Evolutionary conservation across 1,140 invertebrate genomes (phyloP), one percentile per base, ranked within the genome.

Genomic region (Scylla paramamosain): DNA sequence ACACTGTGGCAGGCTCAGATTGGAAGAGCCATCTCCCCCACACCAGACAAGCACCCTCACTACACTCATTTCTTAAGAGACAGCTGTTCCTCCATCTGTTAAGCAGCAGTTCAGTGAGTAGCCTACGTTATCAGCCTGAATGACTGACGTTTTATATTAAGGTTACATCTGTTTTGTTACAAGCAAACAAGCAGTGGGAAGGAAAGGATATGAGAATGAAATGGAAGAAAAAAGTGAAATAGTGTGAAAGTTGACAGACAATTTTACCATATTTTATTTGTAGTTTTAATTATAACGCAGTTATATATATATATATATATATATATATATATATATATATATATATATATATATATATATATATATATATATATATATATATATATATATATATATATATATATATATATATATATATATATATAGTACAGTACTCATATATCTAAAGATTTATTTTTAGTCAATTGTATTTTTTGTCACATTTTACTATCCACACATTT

Each of bases 381-480:
- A 31, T 87, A 31, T 87, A 31, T 87, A 31, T 87, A 31, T 87
- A 31, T 87, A 31, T 87, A 31, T 87, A 31, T 87, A 31, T 87
- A 87, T 87, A 31, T 87, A 87, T 87, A 87, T 87, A 87, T 87
- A 87, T 87, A 87, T 87, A 87, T 87, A n/a, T n/a, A n/a, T n/a
- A n/a, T n/a, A 87, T 87, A 87, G 16, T 10, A 25, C 16, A 25
- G 31, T 87, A 87, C 31, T 25, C 31, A 87, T 87, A 87, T 87
- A 87, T 87, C 16, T 87, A 87, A 25, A 87, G 16, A 87, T 87
- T 25, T 87, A 87, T 87, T 12, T 87, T 25, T 87, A 87, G 16
- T 25, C 31, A 87, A 25, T 25, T 87, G 12, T 87, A 25, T 87
- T 12, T 87, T 12, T 87, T 12, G 8, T 25, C 28, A 87, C 28